Evolutionary conservation across 2,113 vertebrate genomes (phyloP), one percentile per base, ranked within the genome.

Genomic region (Pyxicephalus adspersus): DNA sequence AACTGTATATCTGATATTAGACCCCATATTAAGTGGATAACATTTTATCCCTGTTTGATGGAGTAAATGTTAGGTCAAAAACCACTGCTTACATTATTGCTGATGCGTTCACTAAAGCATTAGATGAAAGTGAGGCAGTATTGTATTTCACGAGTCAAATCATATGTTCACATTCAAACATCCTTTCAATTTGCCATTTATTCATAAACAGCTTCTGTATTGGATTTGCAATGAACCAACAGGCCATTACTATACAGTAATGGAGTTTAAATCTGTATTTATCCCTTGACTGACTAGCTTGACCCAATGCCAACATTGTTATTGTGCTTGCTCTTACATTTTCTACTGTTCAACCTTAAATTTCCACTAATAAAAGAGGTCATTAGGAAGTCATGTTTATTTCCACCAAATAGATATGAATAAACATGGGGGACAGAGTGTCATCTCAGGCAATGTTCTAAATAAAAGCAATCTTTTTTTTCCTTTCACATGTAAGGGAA

Each of bases 161-260:
- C 34, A 2, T 38, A 9, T 38, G 34, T 5, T 38, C 34, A 38
- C 34, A 71, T 71, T 52, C 18, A 71, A 6, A 28, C 18, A 29
- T 23, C 67, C 50, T 71, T 71, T 26, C 23, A 71, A 29, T 25
- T 54, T 18, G 20, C 50, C 51, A 71, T 28, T 23, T 54, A 71
- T 23, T 71, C 51, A 71, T 54, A 71, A 71, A 71, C 51, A 52
- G 50, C 25, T 17, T 71, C 25, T 0, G 50, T 71, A 71, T 71
- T 71, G 67, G 25, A 71, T 71, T 71, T 71, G 23, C 50, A 54
- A 54, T 71, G 67, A 71, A 52, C 67, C 18, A 71, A 71, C 50
- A 71, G 67, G 17, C 50, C 67, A 71, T 71, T 71, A 54, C 23
- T n/a, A 50, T 54, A 28, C 25, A 20, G 23, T 71, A 54, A 71